Evolutionary conservation across 2,888 invertebrate genomes (phyloP).

Genomic region (Magallana nippona): DNA sequence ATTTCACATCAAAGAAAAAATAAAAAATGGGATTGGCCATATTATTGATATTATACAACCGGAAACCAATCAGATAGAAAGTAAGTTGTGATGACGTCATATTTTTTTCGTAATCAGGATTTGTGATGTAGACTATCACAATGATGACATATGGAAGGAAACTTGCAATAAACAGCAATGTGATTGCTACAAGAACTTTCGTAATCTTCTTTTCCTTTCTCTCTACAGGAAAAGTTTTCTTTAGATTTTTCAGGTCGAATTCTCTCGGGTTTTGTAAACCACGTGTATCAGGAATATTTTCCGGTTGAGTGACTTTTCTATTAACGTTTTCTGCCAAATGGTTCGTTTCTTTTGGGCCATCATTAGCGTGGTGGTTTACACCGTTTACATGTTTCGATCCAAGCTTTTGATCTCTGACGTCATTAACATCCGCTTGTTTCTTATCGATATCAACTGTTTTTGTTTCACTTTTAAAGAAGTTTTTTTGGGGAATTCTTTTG

Average conservation of each 20-base stretch:
- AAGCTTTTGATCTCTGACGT: neutral
- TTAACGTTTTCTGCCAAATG: neutral
- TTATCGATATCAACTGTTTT: neutral
- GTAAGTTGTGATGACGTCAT: conserved; percentile 28
- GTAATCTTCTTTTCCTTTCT: conserved; percentile 46
- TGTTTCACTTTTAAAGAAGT: neutral
- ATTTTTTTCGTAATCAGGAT: conserved; percentile 32
- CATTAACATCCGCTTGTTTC: neutral
- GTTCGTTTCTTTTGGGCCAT: neutral
- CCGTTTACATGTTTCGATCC: neutral
- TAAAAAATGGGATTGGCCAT: conserved; percentile 46
- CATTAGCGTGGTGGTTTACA: neutral
- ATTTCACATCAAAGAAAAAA: conserved; percentile 45
- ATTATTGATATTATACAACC: conserved; percentile 47
- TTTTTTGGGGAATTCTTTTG: neutral
- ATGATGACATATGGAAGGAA: conserved; percentile 47
- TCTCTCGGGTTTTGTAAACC: neutral
- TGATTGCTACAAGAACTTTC: conserved; percentile 47
- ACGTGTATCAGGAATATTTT: neutral
- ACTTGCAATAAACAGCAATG: conserved; percentile 43
- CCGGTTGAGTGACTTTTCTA: neutral
- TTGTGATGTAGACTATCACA: conserved; percentile 42
- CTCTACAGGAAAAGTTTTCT: conserved; percentile 33
- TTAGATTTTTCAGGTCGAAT: neutral
- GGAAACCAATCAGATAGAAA: conserved; percentile 42